Percentiles rank a stretch among this genome's conserved stretches.
Evolutionary conservation across 2,888 invertebrate genomes (phyloP).

Genomic region (Mesorhabditis sp.): DNA sequence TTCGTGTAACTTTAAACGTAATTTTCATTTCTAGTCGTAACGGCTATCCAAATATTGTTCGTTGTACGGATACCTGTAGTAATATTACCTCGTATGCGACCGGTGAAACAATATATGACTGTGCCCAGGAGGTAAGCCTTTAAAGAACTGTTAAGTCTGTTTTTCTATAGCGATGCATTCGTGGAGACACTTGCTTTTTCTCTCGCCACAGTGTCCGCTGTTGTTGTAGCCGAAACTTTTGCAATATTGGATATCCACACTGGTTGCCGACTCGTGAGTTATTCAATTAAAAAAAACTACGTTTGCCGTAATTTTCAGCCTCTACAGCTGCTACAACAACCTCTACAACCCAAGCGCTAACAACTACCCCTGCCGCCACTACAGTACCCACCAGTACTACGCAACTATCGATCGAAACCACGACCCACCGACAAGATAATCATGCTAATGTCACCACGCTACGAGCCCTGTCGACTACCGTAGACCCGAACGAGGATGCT

Average conservation of each 20-base stretch:
- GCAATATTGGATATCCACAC: background rate
- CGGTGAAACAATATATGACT: background rate
- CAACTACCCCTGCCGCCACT: background rate
- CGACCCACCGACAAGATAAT: background rate
- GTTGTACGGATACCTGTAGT: background rate
- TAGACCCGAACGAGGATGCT: too few species aligned
- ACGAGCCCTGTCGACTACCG: too few species aligned
- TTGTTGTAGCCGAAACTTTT: background rate
- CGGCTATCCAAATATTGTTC: too few species aligned
- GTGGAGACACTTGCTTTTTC: too few species aligned
- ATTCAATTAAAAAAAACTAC: background rate
- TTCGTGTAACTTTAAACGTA: too few species aligned
- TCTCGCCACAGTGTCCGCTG: background rate
- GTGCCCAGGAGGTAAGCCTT: background rate
- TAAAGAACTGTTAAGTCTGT: too few species aligned
- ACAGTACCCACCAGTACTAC: background rate
- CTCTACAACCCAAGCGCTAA: background rate
- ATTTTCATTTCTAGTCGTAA: too few species aligned
- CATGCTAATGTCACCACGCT: too few species aligned
- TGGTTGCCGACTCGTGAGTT: background rate
- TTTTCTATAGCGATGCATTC: too few species aligned
- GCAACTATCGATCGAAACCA: background rate
- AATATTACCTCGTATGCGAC: background rate
- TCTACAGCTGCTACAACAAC: background rate
- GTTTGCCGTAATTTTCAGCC: background rate